Evolutionary conservation across 1,140 invertebrate species (phyloP).

Genomic region (Pinna nobilis): DNA sequence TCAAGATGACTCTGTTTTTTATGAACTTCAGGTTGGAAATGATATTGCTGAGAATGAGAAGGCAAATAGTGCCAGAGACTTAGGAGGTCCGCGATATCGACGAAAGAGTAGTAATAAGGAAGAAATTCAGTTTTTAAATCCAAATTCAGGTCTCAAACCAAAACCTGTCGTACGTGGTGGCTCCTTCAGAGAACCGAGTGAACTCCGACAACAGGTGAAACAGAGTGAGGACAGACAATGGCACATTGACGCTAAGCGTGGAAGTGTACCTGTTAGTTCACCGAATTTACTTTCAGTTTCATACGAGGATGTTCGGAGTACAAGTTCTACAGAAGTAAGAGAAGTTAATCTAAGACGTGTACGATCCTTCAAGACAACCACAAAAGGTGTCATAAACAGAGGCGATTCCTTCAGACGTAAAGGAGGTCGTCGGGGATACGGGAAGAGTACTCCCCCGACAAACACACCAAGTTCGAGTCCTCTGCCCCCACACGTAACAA

Average conservation of each 20-base stretch:
- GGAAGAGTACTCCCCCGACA: slow-evolving; percentile 21
- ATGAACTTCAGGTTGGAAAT: too few relatives aligned
- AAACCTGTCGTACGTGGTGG: slow-evolving; percentile 25
- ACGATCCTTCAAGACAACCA: slow-evolving; percentile 90
- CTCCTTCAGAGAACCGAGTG: slow-evolving; percentile 34
- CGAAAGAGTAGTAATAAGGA: too few relatives aligned
- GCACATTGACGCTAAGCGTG: not conserved
- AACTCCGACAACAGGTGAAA: slow-evolving; percentile 15
- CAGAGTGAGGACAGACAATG: not conserved
- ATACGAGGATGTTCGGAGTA: slow-evolving; percentile 28
- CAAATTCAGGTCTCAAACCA: too few relatives aligned
- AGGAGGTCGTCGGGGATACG: slow-evolving; percentile 52
- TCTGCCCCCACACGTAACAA: slow-evolving; percentile 6
- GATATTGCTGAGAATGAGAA: too few relatives aligned
- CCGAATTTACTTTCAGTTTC: slow-evolving; percentile 38
- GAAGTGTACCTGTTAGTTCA: slow-evolving; percentile 19
- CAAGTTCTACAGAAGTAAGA: not conserved
- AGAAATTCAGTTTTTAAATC: too few relatives aligned
- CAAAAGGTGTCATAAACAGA: slow-evolving; percentile 91
- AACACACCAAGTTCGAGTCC: slow-evolving; percentile 19
- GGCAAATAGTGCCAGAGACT: too few relatives aligned
- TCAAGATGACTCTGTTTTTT: too few relatives aligned
- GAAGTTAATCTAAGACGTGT: slow-evolving; percentile 76
- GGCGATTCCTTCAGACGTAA: slow-evolving; percentile 88
- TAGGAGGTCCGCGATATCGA: too few relatives aligned